Evolutionary conservation across 2,888 invertebrate species (phyloP).

Genomic region (Meteorus colon): DNA sequence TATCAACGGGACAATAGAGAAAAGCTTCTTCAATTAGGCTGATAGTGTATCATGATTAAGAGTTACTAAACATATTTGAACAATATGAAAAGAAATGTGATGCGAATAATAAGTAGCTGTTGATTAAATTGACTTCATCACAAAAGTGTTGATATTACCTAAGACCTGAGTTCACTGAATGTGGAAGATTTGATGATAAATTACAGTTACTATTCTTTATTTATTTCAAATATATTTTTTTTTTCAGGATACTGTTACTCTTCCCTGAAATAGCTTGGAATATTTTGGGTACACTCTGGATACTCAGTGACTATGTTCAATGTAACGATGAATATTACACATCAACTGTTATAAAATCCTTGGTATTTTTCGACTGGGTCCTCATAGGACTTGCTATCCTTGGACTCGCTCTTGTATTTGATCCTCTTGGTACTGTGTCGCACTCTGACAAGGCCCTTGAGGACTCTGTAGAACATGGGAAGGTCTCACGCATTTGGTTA

Average conservation of each 20-base stretch:
- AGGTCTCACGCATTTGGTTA: conserved; percentile 84
- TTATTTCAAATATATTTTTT: background rate
- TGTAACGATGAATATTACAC: conserved; percentile 82
- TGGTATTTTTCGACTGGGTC: conserved; percentile 88
- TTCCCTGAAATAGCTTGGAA: conserved; percentile 87
- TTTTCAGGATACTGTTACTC: conserved; percentile 80
- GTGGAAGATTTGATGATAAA: too few relatives aligned
- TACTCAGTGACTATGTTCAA: conserved; percentile 81
- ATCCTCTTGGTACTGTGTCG: conserved; percentile 80
- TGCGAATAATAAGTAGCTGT: too few relatives aligned
- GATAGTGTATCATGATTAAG: too few relatives aligned
- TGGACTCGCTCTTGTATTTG: conserved; percentile 86
- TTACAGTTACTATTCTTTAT: too few relatives aligned
- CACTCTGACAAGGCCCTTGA: conserved; percentile 62
- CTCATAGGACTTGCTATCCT: conserved; percentile 83
- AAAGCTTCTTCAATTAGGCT: too few relatives aligned
- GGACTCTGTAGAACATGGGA: conserved; percentile 80
- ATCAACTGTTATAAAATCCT: conserved; percentile 82
- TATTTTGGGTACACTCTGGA: conserved; percentile 88
- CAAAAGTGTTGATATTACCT: too few relatives aligned
- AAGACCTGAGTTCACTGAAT: too few relatives aligned
- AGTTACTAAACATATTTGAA: too few relatives aligned
- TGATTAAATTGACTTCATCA: too few relatives aligned
- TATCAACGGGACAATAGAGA: too few relatives aligned
- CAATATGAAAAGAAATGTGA: too few relatives aligned